Conservation (phyloP, 2,797 vertebrate species). For the Holocentrus rufus region DNA sequence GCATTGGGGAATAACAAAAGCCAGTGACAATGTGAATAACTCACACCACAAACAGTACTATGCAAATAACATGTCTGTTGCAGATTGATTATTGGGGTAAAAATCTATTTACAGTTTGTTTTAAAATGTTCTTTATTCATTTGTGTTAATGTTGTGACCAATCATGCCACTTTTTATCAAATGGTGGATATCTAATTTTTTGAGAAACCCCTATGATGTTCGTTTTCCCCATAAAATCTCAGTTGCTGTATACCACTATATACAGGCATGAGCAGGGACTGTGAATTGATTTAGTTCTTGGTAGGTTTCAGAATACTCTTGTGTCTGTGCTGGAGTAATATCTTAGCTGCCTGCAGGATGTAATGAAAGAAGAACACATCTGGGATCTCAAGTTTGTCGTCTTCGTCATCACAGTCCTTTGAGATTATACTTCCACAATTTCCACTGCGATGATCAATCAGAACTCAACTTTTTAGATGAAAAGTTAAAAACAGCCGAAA, state of each 20-base stretch:
- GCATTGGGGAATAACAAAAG: slow-evolving; percentile 41
- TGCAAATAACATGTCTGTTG: not conserved
- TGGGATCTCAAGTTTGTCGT: slow-evolving; percentile 33
- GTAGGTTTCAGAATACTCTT: slow-evolving; percentile 85
- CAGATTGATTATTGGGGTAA: slow-evolving; percentile 2
- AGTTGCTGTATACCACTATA: not conserved
- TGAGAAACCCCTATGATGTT: no score
- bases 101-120: not conserved
- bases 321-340: slow-evolving; percentile 85
- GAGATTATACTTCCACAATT: slow-evolving; percentile 10
- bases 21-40: slow-evolving; percentile 25
- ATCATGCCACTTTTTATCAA: no score
- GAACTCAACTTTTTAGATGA: not conserved
- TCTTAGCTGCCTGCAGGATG: slow-evolving; percentile 85
- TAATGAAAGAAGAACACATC: slow-evolving; percentile 63
- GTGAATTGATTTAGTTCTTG: slow-evolving; percentile 84
- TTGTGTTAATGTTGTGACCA: no score
- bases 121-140: not conserved
- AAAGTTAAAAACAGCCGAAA: no score
- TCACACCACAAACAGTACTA: slow-evolving; percentile 28
- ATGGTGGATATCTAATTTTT: no score
- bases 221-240: no score
- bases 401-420: not conserved
- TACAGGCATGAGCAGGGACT: slow-evolving; percentile 79
- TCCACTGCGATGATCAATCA: slow-evolving; percentile 12